A percentile compares a stretch with the other conserved stretches of the same genome.
These are phyloP conservation scores for Caracal caracal DNA, from an alignment of 2,113 vertebrate genomes.

Conservation along the genomic window DNA sequence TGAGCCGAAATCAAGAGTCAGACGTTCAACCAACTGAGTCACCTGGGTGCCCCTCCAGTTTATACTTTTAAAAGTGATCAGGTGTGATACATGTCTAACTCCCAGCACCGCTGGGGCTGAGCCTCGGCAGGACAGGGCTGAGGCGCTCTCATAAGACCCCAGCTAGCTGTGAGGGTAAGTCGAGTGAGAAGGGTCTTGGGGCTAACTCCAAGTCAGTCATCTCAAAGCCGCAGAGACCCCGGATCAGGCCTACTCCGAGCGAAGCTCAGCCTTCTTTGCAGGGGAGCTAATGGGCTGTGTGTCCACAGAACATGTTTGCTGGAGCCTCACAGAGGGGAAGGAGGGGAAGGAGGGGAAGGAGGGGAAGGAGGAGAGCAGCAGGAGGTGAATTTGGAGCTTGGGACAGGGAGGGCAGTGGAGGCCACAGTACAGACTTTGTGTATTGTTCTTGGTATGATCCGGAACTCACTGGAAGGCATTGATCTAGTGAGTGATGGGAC, in stretches of 20 bases:
- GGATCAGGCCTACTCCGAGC: neutral
- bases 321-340: neutral
- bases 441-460: neutral
- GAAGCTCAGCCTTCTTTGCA: neutral
- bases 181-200: neutral
- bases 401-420: neutral
- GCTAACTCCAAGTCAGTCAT: neutral
- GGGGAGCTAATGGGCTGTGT: neutral
- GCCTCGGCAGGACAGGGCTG: neutral
- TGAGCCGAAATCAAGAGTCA: too few relatives aligned
- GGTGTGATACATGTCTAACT: neutral
- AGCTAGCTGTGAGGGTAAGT: neutral
- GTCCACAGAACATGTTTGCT: neutral
- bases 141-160: neutral
- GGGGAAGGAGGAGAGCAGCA: neutral
- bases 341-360: too few relatives aligned
- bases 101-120: neutral
- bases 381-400: neutral
- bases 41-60: too few relatives aligned
- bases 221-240: neutral
- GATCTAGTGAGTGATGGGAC: neutral
- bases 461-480: neutral
- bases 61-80: neutral
- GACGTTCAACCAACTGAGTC: too few relatives aligned
- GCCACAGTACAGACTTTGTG: neutral